Conservation (phyloP, 2,797 vertebrate species). For the Chlorospingus flavigularis region DNA sequence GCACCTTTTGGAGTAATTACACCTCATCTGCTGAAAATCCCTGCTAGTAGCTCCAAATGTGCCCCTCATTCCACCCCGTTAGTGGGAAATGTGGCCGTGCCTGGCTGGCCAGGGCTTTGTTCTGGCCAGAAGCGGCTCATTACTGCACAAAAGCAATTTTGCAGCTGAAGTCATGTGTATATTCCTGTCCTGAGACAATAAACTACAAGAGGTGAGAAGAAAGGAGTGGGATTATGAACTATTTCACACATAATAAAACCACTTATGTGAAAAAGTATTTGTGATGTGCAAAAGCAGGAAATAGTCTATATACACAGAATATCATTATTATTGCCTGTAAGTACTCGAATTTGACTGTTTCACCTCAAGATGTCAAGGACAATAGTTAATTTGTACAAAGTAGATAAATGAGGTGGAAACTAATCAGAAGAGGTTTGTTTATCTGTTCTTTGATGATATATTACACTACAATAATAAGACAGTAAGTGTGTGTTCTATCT, state of each 20-base stretch:
- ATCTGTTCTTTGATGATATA: constrained; percentile 65
- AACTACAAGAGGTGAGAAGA: not conserved
- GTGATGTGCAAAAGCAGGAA: not conserved
- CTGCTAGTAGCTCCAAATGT: not conserved
- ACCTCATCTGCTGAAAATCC: not conserved
- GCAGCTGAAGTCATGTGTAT: not conserved
- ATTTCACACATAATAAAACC: not conserved
- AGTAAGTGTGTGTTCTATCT: constrained; percentile 50
- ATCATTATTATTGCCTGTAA: not conserved
- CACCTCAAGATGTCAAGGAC: constrained; percentile 50
- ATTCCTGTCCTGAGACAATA: not conserved
- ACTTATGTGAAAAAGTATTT: not conserved
- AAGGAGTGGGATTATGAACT: not conserved
- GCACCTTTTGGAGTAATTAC: not conserved
- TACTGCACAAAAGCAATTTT: not conserved
- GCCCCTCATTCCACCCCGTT: not conserved
- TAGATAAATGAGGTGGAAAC: constrained; percentile 67
- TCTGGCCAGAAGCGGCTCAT: not conserved
- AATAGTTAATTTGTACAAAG: constrained; percentile 56
- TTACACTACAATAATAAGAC: constrained; percentile 55
- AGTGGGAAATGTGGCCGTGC: not conserved
- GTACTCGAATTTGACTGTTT: not conserved
- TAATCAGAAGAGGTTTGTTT: constrained; percentile 68
- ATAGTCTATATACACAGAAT: not conserved
- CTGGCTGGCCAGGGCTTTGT: not conserved